Percentiles rank a stretch among this genome's conserved stretches.
phyloP scores from a whole-genome alignment of 2,113 vertebrate genomes.

The Cardinalis cardinalis region DNA sequence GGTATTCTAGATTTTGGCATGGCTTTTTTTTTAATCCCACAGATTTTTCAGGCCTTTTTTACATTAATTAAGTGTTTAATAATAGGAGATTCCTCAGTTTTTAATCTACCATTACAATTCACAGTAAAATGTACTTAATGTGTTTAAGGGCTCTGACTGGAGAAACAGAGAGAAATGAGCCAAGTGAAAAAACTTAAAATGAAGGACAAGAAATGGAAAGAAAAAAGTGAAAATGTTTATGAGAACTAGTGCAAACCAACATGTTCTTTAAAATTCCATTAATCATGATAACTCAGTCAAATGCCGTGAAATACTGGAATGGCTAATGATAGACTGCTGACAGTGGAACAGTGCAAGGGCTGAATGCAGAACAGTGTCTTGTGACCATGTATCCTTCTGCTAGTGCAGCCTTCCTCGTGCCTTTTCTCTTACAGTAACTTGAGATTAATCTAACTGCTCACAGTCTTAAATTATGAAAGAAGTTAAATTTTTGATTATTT shows the following conservation, averaged over 20 bases:
- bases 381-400: accelerated
- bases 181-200: background rate
- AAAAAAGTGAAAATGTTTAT: background rate
- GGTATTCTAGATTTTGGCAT: background rate
- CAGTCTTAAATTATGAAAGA: background rate
- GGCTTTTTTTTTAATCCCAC: background rate
- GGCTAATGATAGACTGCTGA: background rate
- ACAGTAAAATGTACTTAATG: background rate
- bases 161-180: background rate
- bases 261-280: background rate
- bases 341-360: background rate
- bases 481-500: background rate
- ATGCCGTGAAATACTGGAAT: background rate
- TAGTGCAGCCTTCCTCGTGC: background rate
- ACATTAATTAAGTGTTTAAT: background rate
- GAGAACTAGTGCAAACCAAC: background rate
- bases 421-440: background rate
- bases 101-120: background rate
- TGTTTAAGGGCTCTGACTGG: background rate
- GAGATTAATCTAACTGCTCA: background rate
- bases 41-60: background rate
- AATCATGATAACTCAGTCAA: background rate
- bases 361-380: background rate
- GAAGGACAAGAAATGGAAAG: background rate
- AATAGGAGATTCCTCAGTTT: background rate